Base-by-base conservation (phyloP, 2,888 invertebrate species). In the Stratiomys singularior region DNA sequence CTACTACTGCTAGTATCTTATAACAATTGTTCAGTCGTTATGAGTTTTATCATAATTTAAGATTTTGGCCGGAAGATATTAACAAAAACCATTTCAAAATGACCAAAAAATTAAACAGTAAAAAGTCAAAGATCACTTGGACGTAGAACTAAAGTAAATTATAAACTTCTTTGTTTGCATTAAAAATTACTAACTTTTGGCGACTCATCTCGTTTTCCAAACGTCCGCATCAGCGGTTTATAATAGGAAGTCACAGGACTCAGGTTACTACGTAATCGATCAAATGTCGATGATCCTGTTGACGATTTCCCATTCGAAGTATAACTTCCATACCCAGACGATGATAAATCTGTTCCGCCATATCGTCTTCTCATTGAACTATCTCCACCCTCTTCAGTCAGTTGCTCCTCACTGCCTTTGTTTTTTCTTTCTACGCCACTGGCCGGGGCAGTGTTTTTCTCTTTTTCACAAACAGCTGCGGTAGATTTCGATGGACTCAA, bases 221-320 rank as follows among this genome's bases (percentile, higher is more conserved):
- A 83, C 37, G 86, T 85, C 30, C 86, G 84, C 82, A 86, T 84
- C 72, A 86, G 78, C 13, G 88, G 86, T 81, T 87, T 87, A 81
- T 87, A 87, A 82, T 87, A 87, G 27, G 86, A 83, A 52, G 83
- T 83, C 37, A 87, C 85, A 58, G 87, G 87, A 81, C 86, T 87
- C 30, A 87, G 81, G 82, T 87, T 86, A 77, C 84, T 85, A 77
- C 86, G 84, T 79, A 87, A 81, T 71, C 88, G 85, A 84, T 86
- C 87, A 76, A 87, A 82, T 27, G 87, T 84, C 76, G 85, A 86
- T 46, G 84, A 83, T 13, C 77, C 44, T 23, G 78, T 72, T 74
- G 84, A 85, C 23, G 79, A 67, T 21, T 84, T 82, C 78, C 83
- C 84, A 82, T 79, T 60, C 47, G 77, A 78, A 15, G 18, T 78